These are phyloP conservation scores for Neotoxoptera formosana DNA, from an alignment of 1,140 invertebrate species.

Conservation along the genomic window DNA sequence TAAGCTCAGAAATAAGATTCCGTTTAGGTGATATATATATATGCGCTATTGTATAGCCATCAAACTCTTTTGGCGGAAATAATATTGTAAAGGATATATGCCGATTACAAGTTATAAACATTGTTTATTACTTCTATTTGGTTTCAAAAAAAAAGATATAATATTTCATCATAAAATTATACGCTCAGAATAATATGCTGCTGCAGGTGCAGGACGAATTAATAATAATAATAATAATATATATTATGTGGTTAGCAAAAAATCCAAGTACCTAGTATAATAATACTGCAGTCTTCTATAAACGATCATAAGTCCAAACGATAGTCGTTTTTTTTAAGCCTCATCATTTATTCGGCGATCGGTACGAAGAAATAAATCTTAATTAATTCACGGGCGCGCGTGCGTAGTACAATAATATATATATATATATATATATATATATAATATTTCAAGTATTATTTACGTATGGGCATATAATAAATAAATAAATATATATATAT, in stretches of 20 bases:
- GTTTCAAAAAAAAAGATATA: not conserved
- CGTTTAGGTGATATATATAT: too few species aligned
- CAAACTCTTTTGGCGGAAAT: too few species aligned
- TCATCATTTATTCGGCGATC: not conserved
- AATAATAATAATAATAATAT: too few species aligned
- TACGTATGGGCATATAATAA: not conserved
- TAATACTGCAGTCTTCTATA: not conserved
- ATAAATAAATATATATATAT: not conserved
- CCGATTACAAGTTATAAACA: not conserved
- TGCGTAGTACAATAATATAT: not conserved
- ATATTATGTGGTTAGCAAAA: not conserved
- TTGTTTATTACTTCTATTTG: not conserved
- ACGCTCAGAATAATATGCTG: not conserved
- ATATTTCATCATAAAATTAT: not conserved
- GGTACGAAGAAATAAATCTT: not conserved
- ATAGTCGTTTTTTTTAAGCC: not conserved
- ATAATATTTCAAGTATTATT: not conserved
- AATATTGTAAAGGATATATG: not conserved
- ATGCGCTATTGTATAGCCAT: too few species aligned
- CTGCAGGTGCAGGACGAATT: not conserved
- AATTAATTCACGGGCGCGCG: not conserved
- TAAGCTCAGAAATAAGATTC: too few species aligned
- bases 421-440: too few species aligned
- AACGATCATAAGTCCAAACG: not conserved
- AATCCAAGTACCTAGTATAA: not conserved